Percentiles rank a stretch among this genome's conserved stretches.
phyloP scores from a whole-genome alignment of 2,797 vertebrate genomes.

The Varecia variegata region DNA sequence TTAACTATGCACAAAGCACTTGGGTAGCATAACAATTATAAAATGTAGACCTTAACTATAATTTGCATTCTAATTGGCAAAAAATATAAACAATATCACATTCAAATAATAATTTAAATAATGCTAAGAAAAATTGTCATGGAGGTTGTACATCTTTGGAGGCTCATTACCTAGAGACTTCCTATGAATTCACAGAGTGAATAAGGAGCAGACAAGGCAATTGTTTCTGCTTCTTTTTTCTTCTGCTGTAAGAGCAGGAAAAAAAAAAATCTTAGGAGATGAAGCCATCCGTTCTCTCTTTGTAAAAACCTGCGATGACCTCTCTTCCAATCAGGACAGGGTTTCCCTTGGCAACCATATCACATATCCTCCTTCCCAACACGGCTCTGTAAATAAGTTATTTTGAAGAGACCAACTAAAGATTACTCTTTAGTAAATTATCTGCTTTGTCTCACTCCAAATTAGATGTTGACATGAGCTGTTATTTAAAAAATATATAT shows the following conservation, averaged over 20 bases:
- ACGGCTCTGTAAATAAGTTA: slow-evolving; percentile 62
- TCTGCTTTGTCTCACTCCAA: slow-evolving; percentile 53
- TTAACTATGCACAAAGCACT: background rate
- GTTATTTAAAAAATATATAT: slow-evolving; percentile 45
- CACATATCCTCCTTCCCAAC: background rate
- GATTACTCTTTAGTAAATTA: slow-evolving; percentile 44
- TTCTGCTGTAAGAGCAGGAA: background rate
- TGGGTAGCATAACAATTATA: background rate
- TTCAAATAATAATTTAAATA: slow-evolving; percentile 45
- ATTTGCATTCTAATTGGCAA: slow-evolving; percentile 4
- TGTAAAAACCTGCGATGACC: slow-evolving; percentile 64
- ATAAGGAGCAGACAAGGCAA: slow-evolving; percentile 34
- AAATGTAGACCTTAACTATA: background rate
- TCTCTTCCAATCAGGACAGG: slow-evolving; percentile 55
- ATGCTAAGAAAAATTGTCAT: slow-evolving; percentile 1
- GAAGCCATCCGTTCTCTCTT: slow-evolving; percentile 46
- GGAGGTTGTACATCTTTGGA: background rate
- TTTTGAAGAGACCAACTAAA: slow-evolving; percentile 52
- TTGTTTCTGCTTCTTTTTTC: slow-evolving; percentile 45
- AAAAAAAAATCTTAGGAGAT: slow-evolving; percentile 35
- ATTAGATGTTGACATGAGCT: slow-evolving; percentile 42
- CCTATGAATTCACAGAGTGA: slow-evolving; percentile 33
- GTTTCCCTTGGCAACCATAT: slow-evolving; percentile 71
- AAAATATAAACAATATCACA: background rate
- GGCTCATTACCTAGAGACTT: slow-evolving; percentile 43